Evolutionary conservation across 2,797 vertebrate species (phyloP).

Genomic region (Lagorchestes hirsutus): DNA sequence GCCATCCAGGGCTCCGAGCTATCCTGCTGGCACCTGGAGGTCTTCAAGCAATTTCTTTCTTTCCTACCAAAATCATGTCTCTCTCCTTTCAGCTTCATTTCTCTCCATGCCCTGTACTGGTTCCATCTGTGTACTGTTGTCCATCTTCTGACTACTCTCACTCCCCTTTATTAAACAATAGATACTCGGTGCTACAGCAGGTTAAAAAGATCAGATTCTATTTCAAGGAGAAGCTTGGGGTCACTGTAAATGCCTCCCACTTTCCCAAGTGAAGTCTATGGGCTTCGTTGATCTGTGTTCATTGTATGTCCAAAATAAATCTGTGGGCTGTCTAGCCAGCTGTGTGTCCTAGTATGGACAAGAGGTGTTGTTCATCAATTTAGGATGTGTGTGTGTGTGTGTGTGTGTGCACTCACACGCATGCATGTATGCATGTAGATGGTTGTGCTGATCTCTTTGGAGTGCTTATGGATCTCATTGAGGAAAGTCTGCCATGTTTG

Average conservation of each 20-base stretch:
- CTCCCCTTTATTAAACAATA: background rate
- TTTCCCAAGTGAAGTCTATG: background rate
- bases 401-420: too few species aligned
- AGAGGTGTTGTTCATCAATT: background rate
- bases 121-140: background rate
- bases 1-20: background rate
- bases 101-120: background rate
- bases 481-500: background rate
- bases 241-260: background rate
- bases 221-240: background rate
- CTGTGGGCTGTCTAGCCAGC: background rate
- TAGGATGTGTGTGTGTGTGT: background rate
- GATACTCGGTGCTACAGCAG: background rate
- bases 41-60: background rate
- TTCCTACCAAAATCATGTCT: background rate
- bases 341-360: background rate
- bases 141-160: background rate
- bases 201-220: background rate
- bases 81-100: background rate
- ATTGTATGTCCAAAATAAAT: background rate
- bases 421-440: fast-evolving
- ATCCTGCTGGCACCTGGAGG: too few species aligned
- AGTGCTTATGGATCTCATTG: background rate
- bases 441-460: background rate
- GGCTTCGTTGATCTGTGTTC: background rate